These are phyloP conservation scores for Periophthalmus magnuspinnatus DNA, from an alignment of 2,797 vertebrate genomes.

Conservation along the genomic window DNA sequence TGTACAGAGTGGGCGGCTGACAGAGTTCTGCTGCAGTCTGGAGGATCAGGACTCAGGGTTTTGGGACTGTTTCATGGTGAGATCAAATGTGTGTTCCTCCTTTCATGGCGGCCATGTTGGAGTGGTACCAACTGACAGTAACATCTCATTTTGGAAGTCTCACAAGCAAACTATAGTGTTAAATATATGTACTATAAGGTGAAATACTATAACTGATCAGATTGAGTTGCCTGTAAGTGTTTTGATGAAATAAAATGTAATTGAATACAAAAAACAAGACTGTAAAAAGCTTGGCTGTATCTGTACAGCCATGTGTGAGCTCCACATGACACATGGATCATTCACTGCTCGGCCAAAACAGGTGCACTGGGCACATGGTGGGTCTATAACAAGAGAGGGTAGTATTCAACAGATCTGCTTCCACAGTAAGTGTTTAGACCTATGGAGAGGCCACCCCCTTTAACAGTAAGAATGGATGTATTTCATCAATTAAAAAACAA, in stretches of 20 bases:
- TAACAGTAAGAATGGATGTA: too few species aligned
- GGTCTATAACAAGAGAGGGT: neutral
- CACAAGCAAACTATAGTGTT: conserved; percentile 12
- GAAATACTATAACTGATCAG: neutral
- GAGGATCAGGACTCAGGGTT: neutral
- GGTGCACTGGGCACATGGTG: neutral
- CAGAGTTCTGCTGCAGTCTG: conserved; percentile 7
- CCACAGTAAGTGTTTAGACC: neutral
- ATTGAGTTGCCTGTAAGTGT: neutral
- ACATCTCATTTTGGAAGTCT: conserved; percentile 3
- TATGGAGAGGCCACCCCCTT: too few species aligned
- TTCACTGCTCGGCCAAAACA: conserved; percentile 8
- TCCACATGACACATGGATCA: conserved; percentile 1
- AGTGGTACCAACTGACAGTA: conserved; percentile 16
- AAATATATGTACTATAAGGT: neutral
- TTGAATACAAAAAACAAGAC: neutral
- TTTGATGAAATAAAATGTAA: neutral
- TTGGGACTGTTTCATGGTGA: conserved; percentile 8
- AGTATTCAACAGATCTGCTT: neutral
- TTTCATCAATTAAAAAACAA: too few species aligned
- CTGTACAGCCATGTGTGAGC: neutral
- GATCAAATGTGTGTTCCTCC: conserved; percentile 7
- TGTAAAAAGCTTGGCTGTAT: conserved; percentile 3
- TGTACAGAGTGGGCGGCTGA: conserved; percentile 9
- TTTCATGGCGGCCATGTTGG: conserved; percentile 1